These are phyloP conservation scores for Pantelozetes paolii DNA, from an alignment of 2,888 invertebrate genomes.

Conservation along the genomic window DNA sequence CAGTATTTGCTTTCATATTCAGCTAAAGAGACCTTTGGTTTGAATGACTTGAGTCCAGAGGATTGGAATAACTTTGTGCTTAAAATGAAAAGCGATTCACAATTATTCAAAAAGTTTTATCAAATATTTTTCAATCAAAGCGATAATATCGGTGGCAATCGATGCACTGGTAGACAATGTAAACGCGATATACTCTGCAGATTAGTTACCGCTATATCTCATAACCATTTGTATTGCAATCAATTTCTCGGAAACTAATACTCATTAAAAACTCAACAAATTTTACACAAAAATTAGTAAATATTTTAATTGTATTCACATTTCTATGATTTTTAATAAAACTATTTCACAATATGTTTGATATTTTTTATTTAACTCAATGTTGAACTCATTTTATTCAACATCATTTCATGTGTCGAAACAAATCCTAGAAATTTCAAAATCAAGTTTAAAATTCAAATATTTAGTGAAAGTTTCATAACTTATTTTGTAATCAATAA, in stretches of 20 bases:
- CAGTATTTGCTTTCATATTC: constrained; percentile 77
- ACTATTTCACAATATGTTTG: too few relatives aligned
- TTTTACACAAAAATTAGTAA: too few relatives aligned
- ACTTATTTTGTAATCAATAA: too few relatives aligned
- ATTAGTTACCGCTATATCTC: constrained; percentile 44
- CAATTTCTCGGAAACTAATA: constrained; percentile 59
- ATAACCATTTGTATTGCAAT: constrained; percentile 51
- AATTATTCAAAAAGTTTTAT: constrained; percentile 80
- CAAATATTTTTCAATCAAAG: constrained; percentile 57
- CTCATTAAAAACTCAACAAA: background rate
- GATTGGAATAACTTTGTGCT: constrained; percentile 88
- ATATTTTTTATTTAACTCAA: too few relatives aligned
- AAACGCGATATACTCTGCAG: constrained; percentile 44
- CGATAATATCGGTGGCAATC: constrained; percentile 37
- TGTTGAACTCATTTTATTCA: too few relatives aligned
- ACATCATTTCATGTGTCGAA: too few relatives aligned
- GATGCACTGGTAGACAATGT: constrained; percentile 38
- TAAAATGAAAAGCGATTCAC: constrained; percentile 79
- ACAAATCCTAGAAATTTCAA: too few relatives aligned
- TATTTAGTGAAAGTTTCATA: too few relatives aligned
- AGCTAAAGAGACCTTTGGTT: constrained; percentile 69
- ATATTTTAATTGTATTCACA: too few relatives aligned
- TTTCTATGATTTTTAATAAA: too few relatives aligned
- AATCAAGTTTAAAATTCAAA: too few relatives aligned
- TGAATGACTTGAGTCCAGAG: constrained; percentile 75